Base-by-base conservation (phyloP, 37 sponge, comb jelly and placozoan genomes). In the Crambe crambe region DNA sequence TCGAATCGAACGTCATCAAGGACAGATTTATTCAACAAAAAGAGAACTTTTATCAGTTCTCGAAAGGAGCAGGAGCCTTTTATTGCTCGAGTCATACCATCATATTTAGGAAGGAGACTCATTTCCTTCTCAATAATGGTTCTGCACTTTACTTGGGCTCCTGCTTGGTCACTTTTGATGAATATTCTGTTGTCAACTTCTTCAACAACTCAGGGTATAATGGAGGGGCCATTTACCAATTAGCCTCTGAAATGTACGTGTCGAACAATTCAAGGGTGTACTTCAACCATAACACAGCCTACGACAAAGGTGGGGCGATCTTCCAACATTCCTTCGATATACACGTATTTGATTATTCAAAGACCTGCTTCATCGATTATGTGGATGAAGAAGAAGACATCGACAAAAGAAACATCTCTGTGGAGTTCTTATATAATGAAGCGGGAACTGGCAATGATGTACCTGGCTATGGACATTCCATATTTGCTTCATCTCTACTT, bases 281-380 rank as follows among this genome's bases (percentile, higher is more conserved):
- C 25, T 74, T 74, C 23, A 20, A 12, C 4, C 5, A 9, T 6
- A 74, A 74, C 59, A 57, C 36, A 10, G 75, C 75, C 22, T 41
- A 57, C 3, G 37, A 74, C 75, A 74, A 74, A 57, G 75, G 75
- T 37, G 75, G 75, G 31, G 75, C 58, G 2, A 74, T 74, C 34
- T 74, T 56, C 44, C 25, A 74, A 6, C 37, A 34, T 9, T 9
- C 30, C 21, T 25, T 26, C 8, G 37, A 56, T 57, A 57, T 57
- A 26, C 27, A 57, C 51, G 12, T 47, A 6, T 47, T 47, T 20
- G 75, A 57, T 3, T 74, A 57, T 37, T 74, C 75, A 12, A 57
- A 57, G 9, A 74, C 58, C 4, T 72, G 72, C 51, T 72, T 72
- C 27, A 72, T 72, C 4, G 51, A 74, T n/a, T 74, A 72, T 26